Base-by-base conservation (phyloP, 2,113 vertebrate species). In the Onychostoma macrolepis region DNA sequence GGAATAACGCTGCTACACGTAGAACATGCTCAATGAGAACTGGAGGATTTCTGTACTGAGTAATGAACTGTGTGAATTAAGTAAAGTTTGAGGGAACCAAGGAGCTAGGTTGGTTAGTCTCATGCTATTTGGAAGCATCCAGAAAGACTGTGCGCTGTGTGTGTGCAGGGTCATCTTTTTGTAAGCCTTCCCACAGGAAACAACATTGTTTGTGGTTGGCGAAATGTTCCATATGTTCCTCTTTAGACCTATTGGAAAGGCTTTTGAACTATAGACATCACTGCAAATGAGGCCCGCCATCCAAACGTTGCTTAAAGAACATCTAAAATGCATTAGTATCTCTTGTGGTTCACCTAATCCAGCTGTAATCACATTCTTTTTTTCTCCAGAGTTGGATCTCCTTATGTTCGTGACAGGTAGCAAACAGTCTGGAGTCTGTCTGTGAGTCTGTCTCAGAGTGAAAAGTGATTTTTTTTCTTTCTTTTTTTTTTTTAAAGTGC, bases 1-100 rank as follows among this genome's bases (percentile, higher is more conserved):
- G 88, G 89, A 91, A 91, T 88, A 89, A 91, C 91, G 94, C 94
- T 95, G 94, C 95, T 95, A 94, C 88, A 91, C 90, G 89, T 91
- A 92, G 87, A 92, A 91, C 89, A 94, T 90, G 91, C 81, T 85
- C 90, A 91, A 90, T 91, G 88, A 92, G 90, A 93, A 93, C 91
- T 92, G 92, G 94, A 93, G 91, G 91, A 91, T 88, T 89, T 90
- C 89, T 92, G 91, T 92, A 91, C 93, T 89, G 88, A 87, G 87
- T 89, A 82, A 85, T 85, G 75, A 86, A 81, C 38, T 84, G 21
- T 83, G 50, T 87, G 21, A 78, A 69, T 45, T 83, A 78, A 74
- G 80, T 33, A 67, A 80, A 63, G 74, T 67, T 88, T 76, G n/a
- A 26, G n/a, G 76, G 15, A 76, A 43, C 19, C 33, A 48, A 72